Conservation (phyloP, 2,113 vertebrate species). For the Hemichromis elongatus region DNA sequence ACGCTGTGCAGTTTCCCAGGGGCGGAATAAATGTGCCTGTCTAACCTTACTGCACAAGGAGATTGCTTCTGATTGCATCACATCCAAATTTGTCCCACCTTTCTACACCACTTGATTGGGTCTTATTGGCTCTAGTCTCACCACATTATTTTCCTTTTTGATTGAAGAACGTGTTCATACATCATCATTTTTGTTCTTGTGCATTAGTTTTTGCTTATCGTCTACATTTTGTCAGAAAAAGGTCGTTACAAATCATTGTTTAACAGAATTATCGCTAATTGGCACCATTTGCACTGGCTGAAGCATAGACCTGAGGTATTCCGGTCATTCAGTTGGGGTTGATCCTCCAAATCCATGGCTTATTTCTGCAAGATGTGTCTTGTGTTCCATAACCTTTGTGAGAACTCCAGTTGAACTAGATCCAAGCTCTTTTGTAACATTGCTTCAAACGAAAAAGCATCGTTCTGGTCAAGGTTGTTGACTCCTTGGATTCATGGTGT, state of each 20-base stretch:
- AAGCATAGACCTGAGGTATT: not conserved
- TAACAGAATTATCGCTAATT: not conserved
- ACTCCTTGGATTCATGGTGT: not conserved
- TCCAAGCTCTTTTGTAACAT: not conserved
- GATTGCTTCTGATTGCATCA: not conserved
- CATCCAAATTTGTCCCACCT: not conserved
- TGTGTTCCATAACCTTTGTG: not conserved
- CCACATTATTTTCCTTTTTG: not conserved
- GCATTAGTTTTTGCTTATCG: not conserved
- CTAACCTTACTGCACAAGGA: not conserved
- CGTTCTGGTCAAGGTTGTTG: not conserved
- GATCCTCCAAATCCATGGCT: rapidly evolving
- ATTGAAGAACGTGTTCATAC: not conserved
- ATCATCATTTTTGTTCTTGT: not conserved
- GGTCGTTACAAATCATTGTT: not conserved
- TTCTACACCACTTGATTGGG: not conserved
- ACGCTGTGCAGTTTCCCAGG: not conserved
- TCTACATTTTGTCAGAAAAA: not conserved
- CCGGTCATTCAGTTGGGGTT: not conserved
- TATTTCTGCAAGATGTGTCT: not conserved
- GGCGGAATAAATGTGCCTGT: not conserved
- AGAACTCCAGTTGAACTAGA: not conserved
- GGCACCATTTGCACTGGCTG: not conserved
- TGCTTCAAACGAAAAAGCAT: not conserved
- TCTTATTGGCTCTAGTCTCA: not conserved